Evolutionary conservation across 1,140 invertebrate species (phyloP).

Genomic region (Eriocheir sinensis): DNA sequence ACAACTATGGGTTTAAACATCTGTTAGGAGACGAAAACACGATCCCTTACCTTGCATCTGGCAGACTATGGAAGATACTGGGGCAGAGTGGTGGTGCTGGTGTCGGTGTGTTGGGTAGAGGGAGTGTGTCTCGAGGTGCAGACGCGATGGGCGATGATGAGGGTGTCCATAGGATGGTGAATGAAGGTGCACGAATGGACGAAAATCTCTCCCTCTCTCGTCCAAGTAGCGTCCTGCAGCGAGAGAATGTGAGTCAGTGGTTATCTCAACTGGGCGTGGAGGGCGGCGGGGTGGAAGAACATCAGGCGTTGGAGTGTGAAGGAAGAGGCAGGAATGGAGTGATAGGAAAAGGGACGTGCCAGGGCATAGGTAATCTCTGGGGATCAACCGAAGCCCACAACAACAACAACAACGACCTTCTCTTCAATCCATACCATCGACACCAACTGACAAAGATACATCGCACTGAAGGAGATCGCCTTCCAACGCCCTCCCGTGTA

Average conservation of each 20-base stretch:
- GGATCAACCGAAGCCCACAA: not conserved
- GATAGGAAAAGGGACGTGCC: not conserved
- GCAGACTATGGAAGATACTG: not conserved
- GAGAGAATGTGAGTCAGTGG: not conserved
- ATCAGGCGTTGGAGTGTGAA: not conserved
- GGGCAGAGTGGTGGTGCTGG: not conserved
- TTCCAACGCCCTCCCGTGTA: not conserved
- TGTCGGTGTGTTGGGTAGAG: not conserved
- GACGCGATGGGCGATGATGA: not conserved
- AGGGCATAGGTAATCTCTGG: not conserved
- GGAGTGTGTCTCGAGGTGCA: not conserved
- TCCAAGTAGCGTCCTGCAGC: not conserved
- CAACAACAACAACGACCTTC: too few species aligned
- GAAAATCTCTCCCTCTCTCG: too few species aligned
- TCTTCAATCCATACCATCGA: too few species aligned
- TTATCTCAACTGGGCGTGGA: not conserved
- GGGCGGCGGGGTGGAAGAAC: not conserved
- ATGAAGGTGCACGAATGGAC: not conserved
- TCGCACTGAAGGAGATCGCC: not conserved
- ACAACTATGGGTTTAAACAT: not conserved
- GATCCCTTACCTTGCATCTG: not conserved
- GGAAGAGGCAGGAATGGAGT: not conserved
- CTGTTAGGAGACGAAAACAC: not conserved
- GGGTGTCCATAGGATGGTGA: not conserved
- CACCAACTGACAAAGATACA: too few species aligned